Evolutionary conservation across 1,140 invertebrate genomes (phyloP).

Genomic region (Lucilia sericata): DNA sequence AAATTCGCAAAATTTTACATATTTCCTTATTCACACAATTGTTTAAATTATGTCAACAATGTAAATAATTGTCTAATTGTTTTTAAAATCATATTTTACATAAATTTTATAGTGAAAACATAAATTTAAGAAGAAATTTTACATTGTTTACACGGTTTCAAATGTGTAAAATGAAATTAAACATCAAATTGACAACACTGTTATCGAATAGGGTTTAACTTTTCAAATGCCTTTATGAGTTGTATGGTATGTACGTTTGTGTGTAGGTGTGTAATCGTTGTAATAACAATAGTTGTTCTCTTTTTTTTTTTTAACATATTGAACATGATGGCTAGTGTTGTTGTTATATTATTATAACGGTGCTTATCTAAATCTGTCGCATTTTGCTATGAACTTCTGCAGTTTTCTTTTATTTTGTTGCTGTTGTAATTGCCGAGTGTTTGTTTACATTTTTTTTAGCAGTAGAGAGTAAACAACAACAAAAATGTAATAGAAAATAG

Average conservation of each 20-base stretch:
- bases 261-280: neutral
- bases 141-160: too few relatives aligned
- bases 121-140: too few relatives aligned
- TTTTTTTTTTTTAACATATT: too few relatives aligned
- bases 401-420: neutral
- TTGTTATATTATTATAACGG: slow-evolving; percentile 24
- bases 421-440: neutral
- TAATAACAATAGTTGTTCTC: too few relatives aligned
- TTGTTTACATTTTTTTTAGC: slow-evolving; percentile 20
- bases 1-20: too few relatives aligned
- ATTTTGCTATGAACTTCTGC: neutral
- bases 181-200: too few relatives aligned
- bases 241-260: neutral
- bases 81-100: too few relatives aligned
- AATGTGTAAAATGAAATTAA: neutral
- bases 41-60: too few relatives aligned
- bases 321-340: too few relatives aligned
- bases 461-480: neutral
- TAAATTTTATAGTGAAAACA: too few relatives aligned
- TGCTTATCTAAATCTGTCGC: slow-evolving; percentile 35
- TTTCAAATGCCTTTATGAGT: neutral
- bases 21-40: too few relatives aligned
- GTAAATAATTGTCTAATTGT: too few relatives aligned
- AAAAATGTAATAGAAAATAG: neutral
- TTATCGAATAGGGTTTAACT: neutral